Base-by-base conservation (phyloP, 2,797 vertebrate species). In the Amblyopsis hoosieri region DNA sequence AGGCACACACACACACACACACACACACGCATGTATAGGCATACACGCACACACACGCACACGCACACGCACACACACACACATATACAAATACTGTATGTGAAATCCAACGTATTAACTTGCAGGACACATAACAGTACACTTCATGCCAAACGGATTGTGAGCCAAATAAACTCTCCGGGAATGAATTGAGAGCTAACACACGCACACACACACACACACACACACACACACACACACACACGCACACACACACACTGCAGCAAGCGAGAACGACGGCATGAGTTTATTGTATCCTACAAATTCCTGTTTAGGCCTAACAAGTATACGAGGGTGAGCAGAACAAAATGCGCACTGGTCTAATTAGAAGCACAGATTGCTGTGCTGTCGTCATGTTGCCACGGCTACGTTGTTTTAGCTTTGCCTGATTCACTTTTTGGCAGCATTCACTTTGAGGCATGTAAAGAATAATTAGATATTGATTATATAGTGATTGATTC, bases 281-380 rank as follows among this genome's bases (percentile, higher is more conserved):
- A 42, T 46, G 1, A 56, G 46, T 57, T 46, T 66, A 61, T 66
- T 68, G 69, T 45, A 58, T 45, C 14, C 17, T 13, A 23, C 14
- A 3, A 69, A 45, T 75, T 69, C 60, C 67, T 1, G 3, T 57
- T 61, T 50, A 37, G 29, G 50, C 57, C 29, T 54, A 14, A 63
- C 66, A 74, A 81, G 70, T 62, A 12, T 66, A 69, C 69, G 66
- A 33, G 3, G 1, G 23, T 29, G 23, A 29, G 23, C 23, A 4
- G 0, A 29, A 29, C 23, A 29, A 4, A 29, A 1, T 29, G 23
- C 4, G 23, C 23, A 29, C 23, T 29, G 23, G 23, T 29, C 23
- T 29, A 29, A 29, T 29, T 29, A 29, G 23, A 29, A 29, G 23
- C 23, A 29, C 23, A 29, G 23, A 29, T 29, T 29, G 23, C 23